Base-by-base conservation (phyloP, 2,113 vertebrate species). In the Percopsis transmontana region DNA sequence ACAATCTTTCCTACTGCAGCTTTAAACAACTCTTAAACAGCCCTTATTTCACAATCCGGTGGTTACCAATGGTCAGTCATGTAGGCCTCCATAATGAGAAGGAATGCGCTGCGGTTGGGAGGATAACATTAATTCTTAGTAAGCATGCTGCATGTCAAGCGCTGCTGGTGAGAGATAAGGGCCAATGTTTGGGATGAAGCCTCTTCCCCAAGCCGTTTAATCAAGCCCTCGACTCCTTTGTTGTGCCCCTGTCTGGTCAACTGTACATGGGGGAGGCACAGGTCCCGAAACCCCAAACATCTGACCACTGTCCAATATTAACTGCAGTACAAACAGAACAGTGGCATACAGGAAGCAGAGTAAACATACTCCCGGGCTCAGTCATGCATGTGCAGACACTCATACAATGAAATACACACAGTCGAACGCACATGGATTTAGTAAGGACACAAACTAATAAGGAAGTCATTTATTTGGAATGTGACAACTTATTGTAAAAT, bases 241-340 rank as follows among this genome's bases (percentile, higher is more conserved):
- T n/a, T 33, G 27, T 7, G 27, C 27, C 27, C 27, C 27, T 33
- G 27, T 33, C 27, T 33, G 27, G 27, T 33, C 27, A 33, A 33
- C 27, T 33, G 27, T 33, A 33, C 27, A 33, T 33, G 27, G 27
- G 27, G 27, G 27, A 33, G 27, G 27, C 27, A 33, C 27, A 33
- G 27, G 27, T 4, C 27, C 27, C 8, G 27, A 33, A 33, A 33
- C 27, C 55, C 61, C 67, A 80, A 72, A 74, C 80, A 83, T 81
- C 66, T 74, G 65, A 78, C 77, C 58, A 45, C 74, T 82, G 85
- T 89, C 80, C 64, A 89, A 88, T 84, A 90, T 90, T 85, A 89
- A 87, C 88, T 76, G 60, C 64, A 88, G 64, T 64, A 82, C 77
- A 87, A 89, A 90, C 80, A 88, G 66, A 82, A 14, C 63, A 65